These are phyloP conservation scores for Agrenia bidenticulata DNA, from an alignment of 2,888 invertebrate genomes.

Conservation along the genomic window DNA sequence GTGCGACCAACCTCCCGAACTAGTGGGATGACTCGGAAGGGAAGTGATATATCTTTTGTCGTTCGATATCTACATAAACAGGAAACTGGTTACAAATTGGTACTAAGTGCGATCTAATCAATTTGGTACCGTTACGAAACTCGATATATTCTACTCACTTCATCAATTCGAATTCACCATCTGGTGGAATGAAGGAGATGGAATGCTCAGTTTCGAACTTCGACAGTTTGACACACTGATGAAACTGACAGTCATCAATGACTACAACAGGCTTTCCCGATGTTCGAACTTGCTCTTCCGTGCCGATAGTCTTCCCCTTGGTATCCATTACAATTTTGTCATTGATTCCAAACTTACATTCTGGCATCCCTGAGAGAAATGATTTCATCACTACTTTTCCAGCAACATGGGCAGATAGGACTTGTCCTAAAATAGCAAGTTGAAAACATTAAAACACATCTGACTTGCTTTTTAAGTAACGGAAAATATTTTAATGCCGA, in stretches of 20 bases:
- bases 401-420: constrained; percentile 97
- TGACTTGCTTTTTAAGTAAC: background rate
- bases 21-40: constrained; percentile 97
- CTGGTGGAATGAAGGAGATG: constrained; percentile 99
- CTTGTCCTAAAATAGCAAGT: constrained; percentile 72
- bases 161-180: constrained; percentile 99
- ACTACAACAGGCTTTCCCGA: constrained; percentile 99
- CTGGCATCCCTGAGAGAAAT: constrained; percentile 99
- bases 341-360: constrained; percentile 77
- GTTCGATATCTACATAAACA: constrained; percentile 79
- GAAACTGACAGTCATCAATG: constrained; percentile 99
- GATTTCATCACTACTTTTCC: constrained; percentile 99
- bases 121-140: no score
- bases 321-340: constrained; percentile 87
- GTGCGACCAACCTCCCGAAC: constrained; percentile 97
- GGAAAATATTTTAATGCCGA: background rate
- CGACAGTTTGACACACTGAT: constrained; percentile 98
- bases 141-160: constrained; percentile 62
- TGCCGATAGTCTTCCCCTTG: constrained; percentile 74
- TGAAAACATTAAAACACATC: background rate
- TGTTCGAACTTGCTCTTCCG: constrained; percentile 72
- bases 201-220: constrained; percentile 99
- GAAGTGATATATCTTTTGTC: constrained; percentile 98
- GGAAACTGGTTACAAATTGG: no score
- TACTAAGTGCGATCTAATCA: no score